Evolutionary conservation across 35 echinoderm and acorn worm species (phyloP).

Genomic region (Eucidaris tribuloides): DNA sequence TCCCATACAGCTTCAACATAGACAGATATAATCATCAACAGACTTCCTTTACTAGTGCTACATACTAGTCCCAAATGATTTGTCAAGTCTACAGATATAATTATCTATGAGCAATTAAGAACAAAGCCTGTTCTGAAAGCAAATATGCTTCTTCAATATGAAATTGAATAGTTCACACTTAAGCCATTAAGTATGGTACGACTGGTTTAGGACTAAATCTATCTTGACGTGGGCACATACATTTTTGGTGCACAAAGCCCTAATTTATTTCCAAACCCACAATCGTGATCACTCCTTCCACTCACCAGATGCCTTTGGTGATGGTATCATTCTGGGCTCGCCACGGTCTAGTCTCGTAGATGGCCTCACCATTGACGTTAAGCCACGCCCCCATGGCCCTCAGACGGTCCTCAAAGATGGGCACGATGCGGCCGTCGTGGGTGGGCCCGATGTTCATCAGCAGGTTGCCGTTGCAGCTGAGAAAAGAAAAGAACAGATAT

Average conservation of each 20-base stretch:
- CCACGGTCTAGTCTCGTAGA: slow-evolving; percentile 45
- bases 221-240: neutral
- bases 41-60: too few relatives aligned
- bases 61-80: too few relatives aligned
- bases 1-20: too few relatives aligned
- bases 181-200: neutral
- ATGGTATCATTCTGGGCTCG: slow-evolving; percentile 34
- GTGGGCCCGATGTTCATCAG: slow-evolving; percentile 50
- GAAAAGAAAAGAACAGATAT: neutral
- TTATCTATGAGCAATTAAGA: neutral
- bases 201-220: neutral
- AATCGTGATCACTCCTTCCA: neutral
- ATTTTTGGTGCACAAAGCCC: too few relatives aligned
- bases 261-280: too few relatives aligned
- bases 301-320: slow-evolving; percentile 23
- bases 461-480: slow-evolving; percentile 49
- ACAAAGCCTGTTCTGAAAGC: neutral
- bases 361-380: slow-evolving; percentile 56
- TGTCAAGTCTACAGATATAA: too few relatives aligned
- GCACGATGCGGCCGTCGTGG: slow-evolving; percentile 35
- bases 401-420: slow-evolving; percentile 46
- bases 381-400: slow-evolving; percentile 43
- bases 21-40: too few relatives aligned
- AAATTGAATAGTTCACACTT: neutral
- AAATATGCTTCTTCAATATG: too few relatives aligned